phyloP scores from a whole-genome alignment of 2,113 vertebrate species.

The Zootoca vivipara region DNA sequence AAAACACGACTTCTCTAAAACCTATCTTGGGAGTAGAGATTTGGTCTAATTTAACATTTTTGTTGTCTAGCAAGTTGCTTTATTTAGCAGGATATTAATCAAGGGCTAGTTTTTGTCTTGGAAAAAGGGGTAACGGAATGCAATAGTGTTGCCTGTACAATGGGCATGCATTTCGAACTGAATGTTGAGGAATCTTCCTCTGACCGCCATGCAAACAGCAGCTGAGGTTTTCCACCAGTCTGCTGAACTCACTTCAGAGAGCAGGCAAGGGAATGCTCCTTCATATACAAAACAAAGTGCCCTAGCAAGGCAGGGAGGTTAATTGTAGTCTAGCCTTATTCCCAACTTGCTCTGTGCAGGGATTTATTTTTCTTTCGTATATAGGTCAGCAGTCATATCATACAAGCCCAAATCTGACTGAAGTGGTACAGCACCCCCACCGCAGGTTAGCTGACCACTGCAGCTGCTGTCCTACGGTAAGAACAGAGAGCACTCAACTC shows the following conservation, averaged over 20 bases:
- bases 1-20: too few relatives aligned
- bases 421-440: background rate
- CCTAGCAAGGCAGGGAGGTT: background rate
- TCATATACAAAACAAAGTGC: too few relatives aligned
- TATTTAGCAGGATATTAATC: conserved; percentile 25
- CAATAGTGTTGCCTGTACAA: conserved; percentile 65
- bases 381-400: background rate
- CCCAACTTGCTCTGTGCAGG: background rate
- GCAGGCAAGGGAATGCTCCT: background rate
- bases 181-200: background rate
- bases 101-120: conserved; percentile 27
- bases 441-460: background rate
- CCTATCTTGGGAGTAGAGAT: conserved; percentile 28
- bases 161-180: background rate
- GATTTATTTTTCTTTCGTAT: background rate
- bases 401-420: background rate
- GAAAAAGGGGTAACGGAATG: conserved; percentile 55
- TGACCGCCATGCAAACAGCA: conserved; percentile 2
- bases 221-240: background rate
- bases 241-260: background rate
- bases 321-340: background rate
- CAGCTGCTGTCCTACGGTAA: background rate
- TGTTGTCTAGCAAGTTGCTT: conserved; percentile 19
- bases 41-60: background rate
- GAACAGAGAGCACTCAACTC: background rate